These are phyloP conservation scores for Pitta sordida DNA, from an alignment of 2,113 vertebrate genomes.

Conservation along the genomic window DNA sequence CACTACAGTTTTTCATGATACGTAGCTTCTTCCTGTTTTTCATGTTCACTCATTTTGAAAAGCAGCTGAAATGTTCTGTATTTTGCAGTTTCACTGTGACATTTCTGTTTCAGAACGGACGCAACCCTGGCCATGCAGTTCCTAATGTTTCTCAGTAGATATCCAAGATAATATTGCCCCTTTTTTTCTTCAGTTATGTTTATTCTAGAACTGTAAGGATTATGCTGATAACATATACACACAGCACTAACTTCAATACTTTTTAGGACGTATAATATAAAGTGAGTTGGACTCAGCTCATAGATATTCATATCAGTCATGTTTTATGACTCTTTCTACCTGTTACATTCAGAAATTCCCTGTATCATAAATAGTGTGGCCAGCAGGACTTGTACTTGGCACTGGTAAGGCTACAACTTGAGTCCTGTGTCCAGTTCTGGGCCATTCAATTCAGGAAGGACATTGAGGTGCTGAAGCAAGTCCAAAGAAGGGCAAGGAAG, in stretches of 20 bases:
- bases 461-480: neutral
- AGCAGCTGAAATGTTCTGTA: neutral
- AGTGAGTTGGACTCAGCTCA: neutral
- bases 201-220: neutral
- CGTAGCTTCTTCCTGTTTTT: neutral
- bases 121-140: neutral
- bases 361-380: neutral
- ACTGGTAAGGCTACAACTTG: neutral
- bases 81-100: neutral
- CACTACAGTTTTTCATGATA: neutral
- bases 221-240: neutral
- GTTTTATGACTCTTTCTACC: neutral
- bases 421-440: neutral
- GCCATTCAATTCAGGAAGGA: neutral
- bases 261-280: neutral
- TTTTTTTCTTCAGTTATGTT: neutral
- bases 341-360: neutral
- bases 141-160: neutral
- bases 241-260: neutral
- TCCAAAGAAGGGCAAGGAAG: neutral
- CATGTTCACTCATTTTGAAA: neutral
- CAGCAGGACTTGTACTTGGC: neutral
- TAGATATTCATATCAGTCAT: neutral
- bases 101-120: neutral
- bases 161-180: neutral